Percentiles rank a stretch among this genome's conserved stretches.
Evolutionary conservation across 2,113 vertebrate genomes (phyloP).

Genomic region (Sander vitreus): DNA sequence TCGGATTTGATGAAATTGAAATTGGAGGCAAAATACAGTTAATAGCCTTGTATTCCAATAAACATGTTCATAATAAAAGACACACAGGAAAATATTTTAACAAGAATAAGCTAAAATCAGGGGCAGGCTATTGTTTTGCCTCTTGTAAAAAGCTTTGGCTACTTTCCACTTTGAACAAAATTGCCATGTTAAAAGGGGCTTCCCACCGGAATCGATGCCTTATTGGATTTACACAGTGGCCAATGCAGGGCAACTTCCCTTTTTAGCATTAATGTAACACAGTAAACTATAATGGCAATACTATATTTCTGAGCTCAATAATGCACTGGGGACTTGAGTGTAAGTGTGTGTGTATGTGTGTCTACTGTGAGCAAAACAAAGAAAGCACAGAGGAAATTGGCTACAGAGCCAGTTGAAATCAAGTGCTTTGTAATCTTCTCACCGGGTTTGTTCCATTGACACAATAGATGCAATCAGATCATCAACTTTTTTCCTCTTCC

Average conservation of each 20-base stretch:
- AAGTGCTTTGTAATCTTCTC: constrained; percentile 55
- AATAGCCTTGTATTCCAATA: background rate
- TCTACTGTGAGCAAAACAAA: constrained; percentile 34
- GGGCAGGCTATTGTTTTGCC: background rate
- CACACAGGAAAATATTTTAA: background rate
- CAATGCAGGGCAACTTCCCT: constrained; percentile 23
- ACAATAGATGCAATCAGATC: constrained; percentile 48
- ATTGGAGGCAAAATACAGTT: background rate
- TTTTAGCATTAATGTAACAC: constrained; percentile 38
- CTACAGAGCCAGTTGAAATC: constrained; percentile 54
- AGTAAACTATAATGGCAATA: constrained; percentile 45
- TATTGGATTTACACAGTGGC: constrained; percentile 42
- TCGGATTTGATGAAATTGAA: background rate
- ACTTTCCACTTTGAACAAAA: constrained; percentile 29
- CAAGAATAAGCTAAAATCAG: background rate
- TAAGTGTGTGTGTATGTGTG: constrained; percentile 10
- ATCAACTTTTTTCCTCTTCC: constrained; percentile 31
- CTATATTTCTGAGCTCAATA: constrained; percentile 46
- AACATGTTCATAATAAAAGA: background rate
- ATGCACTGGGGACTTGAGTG: constrained; percentile 22
- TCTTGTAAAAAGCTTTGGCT: constrained; percentile 10
- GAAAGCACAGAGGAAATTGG: constrained; percentile 43
- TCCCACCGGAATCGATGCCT: constrained; percentile 18
- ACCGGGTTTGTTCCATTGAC: constrained; percentile 44
- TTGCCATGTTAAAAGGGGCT: constrained; percentile 29